Conservation (phyloP, 2,888 invertebrate species). For the Dorcus hopei region DNA sequence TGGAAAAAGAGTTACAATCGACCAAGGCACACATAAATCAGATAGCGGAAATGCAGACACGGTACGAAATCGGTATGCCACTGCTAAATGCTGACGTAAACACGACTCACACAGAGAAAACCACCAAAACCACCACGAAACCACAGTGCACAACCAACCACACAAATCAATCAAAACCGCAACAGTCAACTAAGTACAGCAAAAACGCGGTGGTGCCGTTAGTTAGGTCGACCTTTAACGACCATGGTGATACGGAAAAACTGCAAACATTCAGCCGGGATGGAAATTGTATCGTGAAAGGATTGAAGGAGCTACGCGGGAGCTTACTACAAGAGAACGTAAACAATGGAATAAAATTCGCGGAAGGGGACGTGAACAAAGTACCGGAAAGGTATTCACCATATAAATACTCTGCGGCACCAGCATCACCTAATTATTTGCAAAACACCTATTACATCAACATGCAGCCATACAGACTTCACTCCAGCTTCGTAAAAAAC, state of each 20-base stretch:
- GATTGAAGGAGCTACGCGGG: no score
- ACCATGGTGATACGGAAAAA: not conserved
- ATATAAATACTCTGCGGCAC: no score
- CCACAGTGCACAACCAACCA: no score
- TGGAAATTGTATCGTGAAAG: no score
- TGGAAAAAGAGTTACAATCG: conserved; percentile 44
- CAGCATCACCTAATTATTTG: not conserved
- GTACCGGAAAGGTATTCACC: no score
- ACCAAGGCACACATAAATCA: conserved; percentile 41
- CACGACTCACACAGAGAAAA: not conserved
- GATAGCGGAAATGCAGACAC: conserved; percentile 39
- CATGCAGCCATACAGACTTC: conserved; percentile 6
- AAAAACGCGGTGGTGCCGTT: no score
- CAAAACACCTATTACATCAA: conserved; percentile 12
- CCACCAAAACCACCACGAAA: no score
- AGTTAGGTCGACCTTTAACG: no score
- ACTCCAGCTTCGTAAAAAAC: conserved; percentile 10
- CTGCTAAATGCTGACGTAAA: not conserved
- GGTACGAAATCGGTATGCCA: conserved; percentile 34
- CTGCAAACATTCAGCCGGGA: no score
- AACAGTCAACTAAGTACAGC: no score
- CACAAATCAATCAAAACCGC: no score
- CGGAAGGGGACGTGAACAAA: not conserved
- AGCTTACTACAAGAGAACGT: not conserved
- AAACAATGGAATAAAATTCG: not conserved